Conservation (phyloP, 2,888 invertebrate species). For the Aphodius granarius region DNA sequence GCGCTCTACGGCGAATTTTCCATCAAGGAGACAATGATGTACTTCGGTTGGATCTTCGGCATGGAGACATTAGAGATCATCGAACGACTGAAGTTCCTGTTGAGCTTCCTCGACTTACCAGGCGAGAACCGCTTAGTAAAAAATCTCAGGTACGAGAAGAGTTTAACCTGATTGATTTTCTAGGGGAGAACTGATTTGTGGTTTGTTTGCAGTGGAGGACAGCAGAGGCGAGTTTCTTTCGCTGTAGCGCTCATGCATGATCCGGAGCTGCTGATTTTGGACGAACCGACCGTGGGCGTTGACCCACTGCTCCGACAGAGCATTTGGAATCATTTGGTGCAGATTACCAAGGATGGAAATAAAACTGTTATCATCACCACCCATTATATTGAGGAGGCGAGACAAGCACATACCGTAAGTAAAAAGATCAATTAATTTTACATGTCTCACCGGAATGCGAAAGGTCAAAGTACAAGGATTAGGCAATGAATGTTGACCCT, state of each 20-base stretch:
- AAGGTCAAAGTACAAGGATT: constrained; percentile 6
- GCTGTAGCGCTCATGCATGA: constrained; percentile 92
- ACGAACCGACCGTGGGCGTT: constrained; percentile 92
- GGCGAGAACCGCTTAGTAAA: constrained; percentile 79
- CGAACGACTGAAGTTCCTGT: constrained; percentile 79
- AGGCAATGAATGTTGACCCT: not conserved
- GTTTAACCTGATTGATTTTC: constrained; percentile 87
- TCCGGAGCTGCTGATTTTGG: constrained; percentile 86
- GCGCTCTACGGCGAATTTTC: constrained; percentile 91
- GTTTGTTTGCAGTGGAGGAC: constrained; percentile 72
- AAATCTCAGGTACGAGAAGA: constrained; percentile 67
- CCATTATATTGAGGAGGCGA: constrained; percentile 94
- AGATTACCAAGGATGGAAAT: constrained; percentile 85
- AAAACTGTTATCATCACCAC: constrained; percentile 92
- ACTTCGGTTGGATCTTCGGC: constrained; percentile 94
- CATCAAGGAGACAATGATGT: constrained; percentile 93
- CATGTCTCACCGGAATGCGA: not conserved
- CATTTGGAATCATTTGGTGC: constrained; percentile 92
- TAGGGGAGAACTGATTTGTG: constrained; percentile 79
- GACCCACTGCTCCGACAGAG: constrained; percentile 88
- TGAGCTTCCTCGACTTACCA: constrained; percentile 89
- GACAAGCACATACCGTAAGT: constrained; percentile 84
- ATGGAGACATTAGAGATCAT: constrained; percentile 83
- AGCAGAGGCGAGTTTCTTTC: constrained; percentile 88
- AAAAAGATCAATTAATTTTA: not conserved